Conservation (phyloP, 2,797 vertebrate genomes). For the Epinephelus malabaricus region DNA sequence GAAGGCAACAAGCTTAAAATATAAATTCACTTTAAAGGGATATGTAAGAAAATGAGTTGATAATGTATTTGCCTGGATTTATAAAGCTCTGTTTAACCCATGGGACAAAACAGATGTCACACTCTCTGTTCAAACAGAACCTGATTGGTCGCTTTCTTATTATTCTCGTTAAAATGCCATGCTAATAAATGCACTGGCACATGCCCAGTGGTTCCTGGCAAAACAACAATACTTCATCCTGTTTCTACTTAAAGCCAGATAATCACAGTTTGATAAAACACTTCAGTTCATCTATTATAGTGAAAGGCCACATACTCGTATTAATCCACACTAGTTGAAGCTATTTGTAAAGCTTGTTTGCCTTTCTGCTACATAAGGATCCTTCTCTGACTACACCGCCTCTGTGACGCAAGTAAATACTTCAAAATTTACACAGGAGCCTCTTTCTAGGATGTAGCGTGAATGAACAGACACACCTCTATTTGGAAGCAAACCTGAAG, state of each 20-base stretch:
- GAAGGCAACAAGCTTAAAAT: background rate
- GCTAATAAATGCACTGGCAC: background rate
- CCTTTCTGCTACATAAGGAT: conserved; percentile 9
- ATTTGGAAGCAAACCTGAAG: conserved; percentile 36
- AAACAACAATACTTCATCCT: background rate
- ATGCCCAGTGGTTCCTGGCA: background rate
- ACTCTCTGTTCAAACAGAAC: background rate
- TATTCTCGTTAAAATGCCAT: conserved; percentile 5
- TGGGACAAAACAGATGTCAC: background rate
- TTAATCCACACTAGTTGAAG: background rate
- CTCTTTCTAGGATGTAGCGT: conserved; percentile 37
- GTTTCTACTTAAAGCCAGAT: conserved; percentile 2
- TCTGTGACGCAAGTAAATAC: conserved; percentile 53
- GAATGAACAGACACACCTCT: conserved; percentile 65
- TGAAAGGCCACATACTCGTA: background rate
- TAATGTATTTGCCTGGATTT: background rate
- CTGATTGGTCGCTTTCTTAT: background rate
- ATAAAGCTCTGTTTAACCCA: background rate
- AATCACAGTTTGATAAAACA: conserved; percentile 1
- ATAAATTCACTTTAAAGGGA: background rate
- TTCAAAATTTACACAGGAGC: conserved; percentile 53
- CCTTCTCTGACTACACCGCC: background rate
- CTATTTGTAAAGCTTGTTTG: conserved; percentile 49
- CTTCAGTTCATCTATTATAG: background rate
- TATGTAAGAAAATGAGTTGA: background rate